Percentiles rank a stretch among this genome's conserved stretches.
These are phyloP conservation scores for Arenicola marina DNA, from an alignment of 2,888 invertebrate species.

Conservation along the genomic window DNA sequence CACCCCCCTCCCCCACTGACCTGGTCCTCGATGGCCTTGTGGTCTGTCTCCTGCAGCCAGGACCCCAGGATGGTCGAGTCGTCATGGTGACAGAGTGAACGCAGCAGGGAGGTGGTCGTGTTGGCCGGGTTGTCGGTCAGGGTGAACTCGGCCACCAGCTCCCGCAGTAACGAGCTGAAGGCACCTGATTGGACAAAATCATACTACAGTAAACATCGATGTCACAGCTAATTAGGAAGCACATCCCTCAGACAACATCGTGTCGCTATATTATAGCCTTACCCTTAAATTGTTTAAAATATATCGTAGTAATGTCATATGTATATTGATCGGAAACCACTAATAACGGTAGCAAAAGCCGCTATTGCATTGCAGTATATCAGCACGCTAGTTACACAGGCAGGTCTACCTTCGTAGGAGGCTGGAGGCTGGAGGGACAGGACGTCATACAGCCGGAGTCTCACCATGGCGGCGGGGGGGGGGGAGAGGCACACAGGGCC, in stretches of 20 bases:
- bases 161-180: constrained; percentile 84
- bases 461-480: constrained; percentile 88
- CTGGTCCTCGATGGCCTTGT: constrained; percentile 96
- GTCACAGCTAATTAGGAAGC: too few species aligned
- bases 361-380: too few species aligned
- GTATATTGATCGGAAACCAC: too few species aligned
- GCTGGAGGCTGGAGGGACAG: constrained; percentile 77
- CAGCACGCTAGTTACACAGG: too few species aligned
- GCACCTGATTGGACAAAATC: constrained; percentile 45
- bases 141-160: constrained; percentile 92
- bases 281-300: too few species aligned
- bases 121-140: constrained; percentile 86
- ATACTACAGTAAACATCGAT: too few species aligned
- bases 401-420: constrained; percentile 80
- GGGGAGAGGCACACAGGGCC: too few species aligned
- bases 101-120: constrained; percentile 82
- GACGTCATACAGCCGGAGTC: constrained; percentile 90
- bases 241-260: too few species aligned
- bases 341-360: too few species aligned
- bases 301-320: too few species aligned
- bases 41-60: constrained; percentile 95
- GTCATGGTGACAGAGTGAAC: constrained; percentile 83
- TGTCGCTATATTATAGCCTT: too few species aligned
- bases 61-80: constrained; percentile 91
- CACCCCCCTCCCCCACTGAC: too few species aligned